These are phyloP conservation scores for Drosophila suboccidentalis DNA, from an alignment of 2,888 invertebrate species.

Conservation along the genomic window DNA sequence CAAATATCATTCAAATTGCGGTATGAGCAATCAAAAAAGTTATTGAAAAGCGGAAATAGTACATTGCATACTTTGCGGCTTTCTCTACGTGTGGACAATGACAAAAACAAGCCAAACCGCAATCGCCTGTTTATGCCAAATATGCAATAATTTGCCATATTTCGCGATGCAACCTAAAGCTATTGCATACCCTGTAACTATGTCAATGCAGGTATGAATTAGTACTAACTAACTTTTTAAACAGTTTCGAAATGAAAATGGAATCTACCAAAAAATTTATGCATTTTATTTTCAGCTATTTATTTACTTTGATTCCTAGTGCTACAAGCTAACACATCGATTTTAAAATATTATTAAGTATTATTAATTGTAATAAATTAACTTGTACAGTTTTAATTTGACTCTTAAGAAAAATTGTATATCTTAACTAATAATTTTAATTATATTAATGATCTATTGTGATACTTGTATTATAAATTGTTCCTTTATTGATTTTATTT, in stretches of 20 bases:
- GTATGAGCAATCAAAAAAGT: slow-evolving; percentile 59
- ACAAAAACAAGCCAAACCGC: slow-evolving; percentile 56
- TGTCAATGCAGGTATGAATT: not conserved
- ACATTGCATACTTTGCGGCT: slow-evolving; percentile 56
- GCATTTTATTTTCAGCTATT: no score
- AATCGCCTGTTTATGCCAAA: slow-evolving; percentile 60
- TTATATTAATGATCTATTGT: no score
- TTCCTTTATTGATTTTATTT: no score
- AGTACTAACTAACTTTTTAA: not conserved
- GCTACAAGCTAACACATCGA: no score
- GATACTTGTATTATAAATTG: no score
- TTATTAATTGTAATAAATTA: no score
- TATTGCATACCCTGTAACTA: slow-evolving; percentile 11
- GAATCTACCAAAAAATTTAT: no score
- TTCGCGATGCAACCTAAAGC: slow-evolving; percentile 30
- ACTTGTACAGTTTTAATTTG: no score
- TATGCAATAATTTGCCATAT: slow-evolving; percentile 60
- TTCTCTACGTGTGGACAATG: slow-evolving; percentile 58
- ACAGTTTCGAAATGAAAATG: not conserved
- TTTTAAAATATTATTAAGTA: no score
- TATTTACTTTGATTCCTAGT: no score
- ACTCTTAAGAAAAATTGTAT: no score
- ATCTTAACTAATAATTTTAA: no score
- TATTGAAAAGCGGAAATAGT: slow-evolving; percentile 37
- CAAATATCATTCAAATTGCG: slow-evolving; percentile 76